Percentiles rank a stretch among this genome's conserved stretches.
These are phyloP conservation scores for Meles meles DNA, from an alignment of 2,113 vertebrate genomes.

Conservation along the genomic window DNA sequence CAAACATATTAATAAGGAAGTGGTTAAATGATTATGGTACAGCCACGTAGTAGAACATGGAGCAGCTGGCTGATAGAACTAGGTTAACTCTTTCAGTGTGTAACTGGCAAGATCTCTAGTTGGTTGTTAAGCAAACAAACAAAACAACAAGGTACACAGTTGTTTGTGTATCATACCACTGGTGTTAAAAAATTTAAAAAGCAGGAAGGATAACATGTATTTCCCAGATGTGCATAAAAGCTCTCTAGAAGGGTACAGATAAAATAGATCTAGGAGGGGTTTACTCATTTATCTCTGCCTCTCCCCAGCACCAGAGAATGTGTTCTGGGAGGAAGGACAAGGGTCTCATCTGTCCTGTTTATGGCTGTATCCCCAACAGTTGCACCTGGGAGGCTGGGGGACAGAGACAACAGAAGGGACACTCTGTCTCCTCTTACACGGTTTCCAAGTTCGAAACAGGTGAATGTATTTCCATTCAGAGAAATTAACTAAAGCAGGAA, in stretches of 20 bases:
- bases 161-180: background rate
- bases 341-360: background rate
- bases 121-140: background rate
- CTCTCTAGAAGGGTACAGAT: background rate
- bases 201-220: background rate
- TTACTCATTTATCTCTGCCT: background rate
- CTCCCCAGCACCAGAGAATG: background rate
- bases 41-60: background rate
- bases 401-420: background rate
- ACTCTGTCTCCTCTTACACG: background rate
- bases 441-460: background rate
- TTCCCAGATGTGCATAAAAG: background rate
- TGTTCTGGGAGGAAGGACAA: background rate
- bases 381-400: too few relatives aligned
- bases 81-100: background rate
- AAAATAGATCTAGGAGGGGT: background rate
- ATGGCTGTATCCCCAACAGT: fast-evolving
- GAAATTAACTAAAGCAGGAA: background rate
- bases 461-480: background rate
- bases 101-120: background rate
- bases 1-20: background rate
- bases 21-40: background rate
- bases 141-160: background rate
- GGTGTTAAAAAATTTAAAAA: background rate
- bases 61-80: background rate